A percentile compares a stretch with the other conserved stretches of the same genome.
Evolutionary conservation across 2,113 vertebrate species (phyloP).

Genomic region (Calyptomena viridis): DNA sequence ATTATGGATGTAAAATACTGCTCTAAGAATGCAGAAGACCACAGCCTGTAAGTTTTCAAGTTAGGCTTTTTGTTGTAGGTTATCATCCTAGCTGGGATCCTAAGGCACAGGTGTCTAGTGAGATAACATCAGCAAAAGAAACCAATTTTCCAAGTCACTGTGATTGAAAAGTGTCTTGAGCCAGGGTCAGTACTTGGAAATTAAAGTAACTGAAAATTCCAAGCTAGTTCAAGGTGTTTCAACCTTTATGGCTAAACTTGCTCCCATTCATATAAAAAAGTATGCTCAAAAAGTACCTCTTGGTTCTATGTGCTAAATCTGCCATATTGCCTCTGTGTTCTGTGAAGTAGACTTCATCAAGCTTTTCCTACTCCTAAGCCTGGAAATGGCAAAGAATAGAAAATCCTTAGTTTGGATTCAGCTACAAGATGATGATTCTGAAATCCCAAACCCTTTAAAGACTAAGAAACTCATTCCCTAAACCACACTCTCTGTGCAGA

Average conservation of each 20-base stretch:
- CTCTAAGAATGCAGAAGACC: not conserved
- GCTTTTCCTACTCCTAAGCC: not conserved
- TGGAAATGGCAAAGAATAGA: not conserved
- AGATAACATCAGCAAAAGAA: not conserved
- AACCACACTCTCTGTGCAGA: not conserved
- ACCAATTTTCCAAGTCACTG: not conserved
- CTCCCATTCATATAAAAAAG: not conserved
- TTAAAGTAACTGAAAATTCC: not conserved
- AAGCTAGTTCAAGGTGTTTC: not conserved
- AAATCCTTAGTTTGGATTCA: not conserved
- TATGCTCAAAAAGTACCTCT: not conserved
- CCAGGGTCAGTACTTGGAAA: not conserved
- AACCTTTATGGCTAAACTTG: not conserved
- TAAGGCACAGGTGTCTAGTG: not conserved
- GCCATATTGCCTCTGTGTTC: not conserved
- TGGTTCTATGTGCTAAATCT: not conserved
- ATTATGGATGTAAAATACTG: not conserved
- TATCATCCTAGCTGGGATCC: not conserved
- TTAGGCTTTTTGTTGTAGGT: not conserved
- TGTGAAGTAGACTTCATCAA: not conserved
- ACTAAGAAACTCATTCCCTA: not conserved
- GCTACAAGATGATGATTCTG: not conserved
- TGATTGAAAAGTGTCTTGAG: not conserved
- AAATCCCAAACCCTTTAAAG: not conserved
- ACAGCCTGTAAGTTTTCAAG: not conserved